Evolutionary conservation across 2,888 invertebrate species (phyloP).

Genomic region (Rhingia campestris): DNA sequence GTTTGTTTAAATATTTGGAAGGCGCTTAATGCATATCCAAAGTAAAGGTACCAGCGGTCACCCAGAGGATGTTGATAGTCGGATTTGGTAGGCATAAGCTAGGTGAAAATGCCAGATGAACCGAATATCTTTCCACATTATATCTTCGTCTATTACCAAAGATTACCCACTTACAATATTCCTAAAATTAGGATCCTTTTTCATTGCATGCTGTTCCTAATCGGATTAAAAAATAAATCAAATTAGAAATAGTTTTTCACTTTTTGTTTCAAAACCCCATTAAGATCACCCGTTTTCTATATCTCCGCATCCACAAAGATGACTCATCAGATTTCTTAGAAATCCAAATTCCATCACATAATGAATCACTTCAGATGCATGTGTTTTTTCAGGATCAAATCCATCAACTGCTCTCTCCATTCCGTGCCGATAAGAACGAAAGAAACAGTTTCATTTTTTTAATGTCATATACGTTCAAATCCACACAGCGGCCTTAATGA

Average conservation of each 20-base stretch:
- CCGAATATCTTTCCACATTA: too few species aligned
- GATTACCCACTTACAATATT: too few species aligned
- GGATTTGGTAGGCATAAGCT: too few species aligned
- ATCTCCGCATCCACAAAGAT: not conserved
- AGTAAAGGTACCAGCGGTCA: too few species aligned
- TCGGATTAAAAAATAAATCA: not conserved
- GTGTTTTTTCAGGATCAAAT: slow-evolving; percentile 32
- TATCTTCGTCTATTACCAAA: too few species aligned
- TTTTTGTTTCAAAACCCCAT: not conserved
- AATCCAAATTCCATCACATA: slow-evolving; percentile 3
- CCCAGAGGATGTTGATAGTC: too few species aligned
- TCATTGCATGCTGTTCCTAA: not conserved
- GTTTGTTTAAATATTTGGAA: too few species aligned
- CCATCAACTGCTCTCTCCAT: slow-evolving; percentile 41
- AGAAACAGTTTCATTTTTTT: slow-evolving; percentile 3
- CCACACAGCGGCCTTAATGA: slow-evolving; percentile 21
- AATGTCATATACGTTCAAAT: slow-evolving; percentile 5
- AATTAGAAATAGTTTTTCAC: not conserved
- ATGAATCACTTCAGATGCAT: slow-evolving; percentile 40
- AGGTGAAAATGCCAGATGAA: too few species aligned
- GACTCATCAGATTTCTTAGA: slow-evolving; percentile 6
- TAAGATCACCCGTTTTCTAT: not conserved
- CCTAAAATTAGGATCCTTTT: not conserved
- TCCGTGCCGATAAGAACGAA: slow-evolving; percentile 26
- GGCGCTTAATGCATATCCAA: too few species aligned